phyloP scores from a whole-genome alignment of 2,797 vertebrate species.

The Intellagama lesueurii region DNA sequence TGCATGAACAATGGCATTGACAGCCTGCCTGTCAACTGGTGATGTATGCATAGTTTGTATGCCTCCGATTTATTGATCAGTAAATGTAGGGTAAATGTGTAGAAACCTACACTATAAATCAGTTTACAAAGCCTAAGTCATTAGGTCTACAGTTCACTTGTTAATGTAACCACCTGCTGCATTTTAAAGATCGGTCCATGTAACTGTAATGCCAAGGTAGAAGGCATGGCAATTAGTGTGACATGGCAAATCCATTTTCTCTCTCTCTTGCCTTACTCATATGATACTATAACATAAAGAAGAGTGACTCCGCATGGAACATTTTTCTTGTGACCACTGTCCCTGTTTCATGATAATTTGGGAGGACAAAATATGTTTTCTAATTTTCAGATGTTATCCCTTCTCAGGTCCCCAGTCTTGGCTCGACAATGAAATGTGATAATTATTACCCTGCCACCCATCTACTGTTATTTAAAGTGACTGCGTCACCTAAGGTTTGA shows the following conservation, averaged over 20 bases:
- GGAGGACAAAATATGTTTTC: neutral
- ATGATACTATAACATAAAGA: neutral
- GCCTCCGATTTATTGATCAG: slow-evolving; percentile 45
- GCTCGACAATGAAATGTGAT: neutral
- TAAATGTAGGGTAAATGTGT: slow-evolving; percentile 31
- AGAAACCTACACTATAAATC: slow-evolving; percentile 20
- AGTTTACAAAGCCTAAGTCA: slow-evolving; percentile 43
- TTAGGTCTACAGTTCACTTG: slow-evolving; percentile 27
- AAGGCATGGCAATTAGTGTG: neutral
- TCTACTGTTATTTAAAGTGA: neutral
- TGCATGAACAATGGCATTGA: slow-evolving; percentile 46
- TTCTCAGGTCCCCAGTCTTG: neutral
- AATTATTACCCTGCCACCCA: neutral
- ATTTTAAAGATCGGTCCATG: neutral
- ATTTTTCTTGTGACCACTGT: neutral
- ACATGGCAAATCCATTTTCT: neutral
- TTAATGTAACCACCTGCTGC: slow-evolving; percentile 21
- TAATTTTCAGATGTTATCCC: slow-evolving; percentile 8
- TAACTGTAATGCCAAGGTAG: neutral
- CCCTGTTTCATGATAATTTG: neutral
- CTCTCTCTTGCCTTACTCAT: neutral
- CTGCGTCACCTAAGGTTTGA: neutral
- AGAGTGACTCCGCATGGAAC: no score
- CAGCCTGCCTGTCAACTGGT: slow-evolving; percentile 6
- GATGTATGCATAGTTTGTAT: slow-evolving; percentile 17